Evolutionary conservation across 2,113 vertebrate species (phyloP), one percentile per base, ranked within the genome.

Genomic region (Elanoides forficatus): DNA sequence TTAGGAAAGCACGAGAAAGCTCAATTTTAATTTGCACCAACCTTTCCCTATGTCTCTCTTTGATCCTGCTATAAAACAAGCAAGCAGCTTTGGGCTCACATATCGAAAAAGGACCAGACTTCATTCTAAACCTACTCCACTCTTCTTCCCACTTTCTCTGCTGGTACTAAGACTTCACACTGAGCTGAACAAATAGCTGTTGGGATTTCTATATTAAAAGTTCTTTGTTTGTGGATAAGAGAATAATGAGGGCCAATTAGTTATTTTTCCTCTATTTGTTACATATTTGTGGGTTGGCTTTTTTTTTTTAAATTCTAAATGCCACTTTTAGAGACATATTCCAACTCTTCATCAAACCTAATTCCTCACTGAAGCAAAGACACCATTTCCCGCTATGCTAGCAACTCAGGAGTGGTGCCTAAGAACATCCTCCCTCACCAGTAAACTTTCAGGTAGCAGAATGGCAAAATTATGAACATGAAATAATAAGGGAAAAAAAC

Each of bases 1-100:
- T 97, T 97, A 95, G 95, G 91, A 97, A 97, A 96, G 78, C 94
- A 95, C 62, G 75, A 98, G 97, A 97, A 97, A 93, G 81, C 88
- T 96, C 91, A 86, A 68, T 96, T 97, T 96, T 97, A 96, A 96
- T 88, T 97, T 97, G 90, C 50, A 43, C 85, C 97, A 98, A 98
- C 93, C 75, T 81, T 70, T 93, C 72, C 48, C 45, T 82, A 4
- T 48, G 34, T 82, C 23, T 91, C 27, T 72, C 78, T 91, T 95
- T 93, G 78, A 95, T 95, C 83, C 29, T 85, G 42, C 50, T 73
- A 30, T 48, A 92, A 90, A 87, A 53, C 42, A 84, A 95, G 36
- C 32, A 91, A 89, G 62, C 83, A 94, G 88, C 89, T 93, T 91
- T 89, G 45, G 81, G 73, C 48, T 92, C 84, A 74, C 56, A n/a